Evolutionary conservation across 2,113 vertebrate genomes (phyloP), one percentile per base, ranked within the genome.

Genomic region (Tichodroma muraria): DNA sequence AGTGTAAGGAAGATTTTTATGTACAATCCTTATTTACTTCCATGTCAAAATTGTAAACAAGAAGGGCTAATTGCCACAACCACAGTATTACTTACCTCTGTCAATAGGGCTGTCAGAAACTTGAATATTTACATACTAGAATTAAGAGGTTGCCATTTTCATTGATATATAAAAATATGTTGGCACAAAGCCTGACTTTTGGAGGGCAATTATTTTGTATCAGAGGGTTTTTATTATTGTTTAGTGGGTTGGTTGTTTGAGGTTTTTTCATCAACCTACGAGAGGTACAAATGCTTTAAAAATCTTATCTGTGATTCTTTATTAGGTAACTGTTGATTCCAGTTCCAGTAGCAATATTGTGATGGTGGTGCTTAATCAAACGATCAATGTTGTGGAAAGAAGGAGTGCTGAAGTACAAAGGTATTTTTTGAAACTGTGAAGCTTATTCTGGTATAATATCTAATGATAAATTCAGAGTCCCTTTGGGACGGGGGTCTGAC

Each of bases 351-450:
- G 59, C 11, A 97, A 98, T 38, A 37, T 97, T 9, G 98, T 97
- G 69, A 71, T 83, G 53, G 81, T 98, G 83, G 91, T 90, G 19
- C 56, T 98, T 6, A 98, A 97, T 90, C 97, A 96, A 93, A 96
- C 94, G 4, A 94, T 96, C 45, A 97, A 98, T 15, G 30, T 11
- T 3, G 98, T 98, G 72, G 97, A 98, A 84, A 96, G 53, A 53
- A 97, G 97, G 22, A 45, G 94, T 20, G 37, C 12, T 15, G 76
- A 97, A 79, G 30, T 98, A 57, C 95, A 98, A 88, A 92, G 76
- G 98, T 98, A 95, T 68, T 95, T n/a, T 83, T 33, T 86, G 31
- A 76, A 91, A 49, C 11, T 22, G 13, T 44, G 25, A 70, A 23
- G 10, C 42, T 92, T 84, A 40, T 52, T 84, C 52, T 81, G 38